phyloP scores from a whole-genome alignment of 53 echinoderm and acorn worm genomes.

The Apostichopus leukothele region DNA sequence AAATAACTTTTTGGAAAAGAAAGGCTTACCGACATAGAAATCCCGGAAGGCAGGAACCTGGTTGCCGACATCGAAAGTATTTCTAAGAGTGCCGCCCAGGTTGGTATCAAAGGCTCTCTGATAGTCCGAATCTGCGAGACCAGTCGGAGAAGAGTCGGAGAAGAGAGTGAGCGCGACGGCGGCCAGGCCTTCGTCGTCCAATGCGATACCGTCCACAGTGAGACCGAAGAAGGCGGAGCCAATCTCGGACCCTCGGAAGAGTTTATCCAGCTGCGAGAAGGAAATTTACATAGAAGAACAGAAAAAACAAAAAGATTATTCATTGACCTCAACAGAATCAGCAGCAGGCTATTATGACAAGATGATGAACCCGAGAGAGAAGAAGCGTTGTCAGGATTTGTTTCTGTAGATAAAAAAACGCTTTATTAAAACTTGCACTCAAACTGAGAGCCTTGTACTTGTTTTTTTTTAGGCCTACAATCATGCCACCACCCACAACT shows the following conservation, averaged over 20 bases:
- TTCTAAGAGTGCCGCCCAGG: conserved; percentile 27
- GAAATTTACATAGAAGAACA: background rate
- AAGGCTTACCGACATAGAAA: conserved; percentile 55
- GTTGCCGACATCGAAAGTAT: conserved; percentile 59
- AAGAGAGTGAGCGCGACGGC: conserved; percentile 38
- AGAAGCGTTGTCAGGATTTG: too few relatives aligned
- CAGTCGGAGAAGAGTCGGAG: conserved; percentile 20
- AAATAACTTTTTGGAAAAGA: background rate
- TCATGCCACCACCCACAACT: too few relatives aligned
- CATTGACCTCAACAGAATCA: too few relatives aligned
- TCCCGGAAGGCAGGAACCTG: conserved; percentile 29
- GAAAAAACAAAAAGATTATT: background rate
- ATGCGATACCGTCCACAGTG: background rate
- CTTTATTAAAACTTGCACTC: too few relatives aligned
- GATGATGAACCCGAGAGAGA: too few relatives aligned
- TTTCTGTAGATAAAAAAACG: too few relatives aligned
- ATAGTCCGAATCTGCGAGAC: conserved; percentile 38
- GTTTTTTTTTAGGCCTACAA: too few relatives aligned
- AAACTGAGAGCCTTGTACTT: too few relatives aligned
- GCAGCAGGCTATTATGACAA: too few relatives aligned
- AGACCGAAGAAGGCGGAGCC: conserved; percentile 38
- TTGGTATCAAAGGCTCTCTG: conserved; percentile 52
- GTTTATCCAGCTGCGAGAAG: conserved; percentile 39
- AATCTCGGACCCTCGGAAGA: conserved; percentile 46
- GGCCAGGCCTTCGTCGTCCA: conserved; percentile 12